Conservation (phyloP, 2,888 invertebrate genomes). For the Cephus rjabovi region DNA sequence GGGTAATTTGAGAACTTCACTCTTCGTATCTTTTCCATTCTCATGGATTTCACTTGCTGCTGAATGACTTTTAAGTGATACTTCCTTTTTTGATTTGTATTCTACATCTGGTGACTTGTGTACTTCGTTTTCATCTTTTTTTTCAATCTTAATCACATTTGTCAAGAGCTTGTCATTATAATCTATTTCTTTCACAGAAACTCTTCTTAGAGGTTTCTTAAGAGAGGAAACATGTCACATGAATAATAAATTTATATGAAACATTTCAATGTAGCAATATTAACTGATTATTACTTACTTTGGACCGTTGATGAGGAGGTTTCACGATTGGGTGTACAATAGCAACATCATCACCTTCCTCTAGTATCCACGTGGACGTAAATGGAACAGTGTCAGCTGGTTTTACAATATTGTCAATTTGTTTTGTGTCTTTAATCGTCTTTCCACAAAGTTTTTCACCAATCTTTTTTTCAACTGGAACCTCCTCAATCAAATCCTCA, state of each 20-base stretch:
- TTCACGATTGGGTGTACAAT: slow-evolving; percentile 70
- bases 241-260: neutral
- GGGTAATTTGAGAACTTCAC: slow-evolving; percentile 49
- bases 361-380: slow-evolving; percentile 34
- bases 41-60: neutral
- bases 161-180: slow-evolving; percentile 45
- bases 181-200: slow-evolving; percentile 68
- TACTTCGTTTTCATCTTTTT: slow-evolving; percentile 21
- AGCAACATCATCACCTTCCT: slow-evolving; percentile 53
- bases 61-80: slow-evolving; percentile 8
- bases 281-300: slow-evolving; percentile 62
- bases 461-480: slow-evolving; percentile 35
- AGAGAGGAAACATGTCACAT: slow-evolving; percentile 36
- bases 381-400: slow-evolving; percentile 25
- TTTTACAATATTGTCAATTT: slow-evolving; percentile 11
- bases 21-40: slow-evolving; percentile 7
- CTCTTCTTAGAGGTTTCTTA: slow-evolving; percentile 71
- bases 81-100: slow-evolving; percentile 10
- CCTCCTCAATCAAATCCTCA: slow-evolving; percentile 10
- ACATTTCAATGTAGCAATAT: neutral
- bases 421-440: slow-evolving; percentile 5
- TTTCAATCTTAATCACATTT: slow-evolving; percentile 32
- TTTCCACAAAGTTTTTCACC: slow-evolving; percentile 34
- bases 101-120: neutral
- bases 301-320: slow-evolving; percentile 75